Base-by-base conservation (phyloP, 2,888 invertebrate genomes). In the Drosophila birchii region DNA sequence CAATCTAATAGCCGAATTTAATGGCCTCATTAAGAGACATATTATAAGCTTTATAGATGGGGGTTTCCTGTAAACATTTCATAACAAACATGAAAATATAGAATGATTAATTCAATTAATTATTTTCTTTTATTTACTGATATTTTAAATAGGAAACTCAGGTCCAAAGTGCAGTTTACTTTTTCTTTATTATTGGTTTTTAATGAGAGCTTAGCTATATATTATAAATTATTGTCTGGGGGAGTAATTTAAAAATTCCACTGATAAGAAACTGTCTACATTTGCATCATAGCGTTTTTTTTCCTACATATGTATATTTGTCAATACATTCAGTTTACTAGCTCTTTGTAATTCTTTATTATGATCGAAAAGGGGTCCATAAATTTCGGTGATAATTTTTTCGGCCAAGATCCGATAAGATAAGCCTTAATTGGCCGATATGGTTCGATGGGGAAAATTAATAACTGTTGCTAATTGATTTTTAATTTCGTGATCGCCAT, bases 371-470 rank as follows among this genome's bases (percentile, higher is more conserved):
- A 8, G 49, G 49, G 4, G 5, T 39, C n/a, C 23, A 14, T 20
- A 56, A 71, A 57, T 67, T 51, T 64, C 14, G 51, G n/a, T 68
- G 41, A 43, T 56, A 58, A 49, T 49, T 44, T 71, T 71, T 51
- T 36, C 29, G 36, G 12, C 47, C 5, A 3, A 47, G 23, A 59
- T 66, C 38, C 36, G 83, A 82, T 79, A 64, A 81, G 85, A 79
- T 81, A 58, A 9, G 18, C 26, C 20, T 51, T 44, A 51, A 38
- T 63, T 56, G 67, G 29, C 29, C 36, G 59, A 73, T 63, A 60
- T 16, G 20, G 36, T 20, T 49, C 29, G 45, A 63, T 57, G 34
- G 39, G 20, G n/a, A 23, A 66, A 80, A 82, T 80, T 67, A 82
- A 72, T 56, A 49, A 59, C 60, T 49, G 67, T 60, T 70, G 60